Evolutionary conservation across 2,888 invertebrate genomes (phyloP).

Genomic region (Slavum lentiscoides): DNA sequence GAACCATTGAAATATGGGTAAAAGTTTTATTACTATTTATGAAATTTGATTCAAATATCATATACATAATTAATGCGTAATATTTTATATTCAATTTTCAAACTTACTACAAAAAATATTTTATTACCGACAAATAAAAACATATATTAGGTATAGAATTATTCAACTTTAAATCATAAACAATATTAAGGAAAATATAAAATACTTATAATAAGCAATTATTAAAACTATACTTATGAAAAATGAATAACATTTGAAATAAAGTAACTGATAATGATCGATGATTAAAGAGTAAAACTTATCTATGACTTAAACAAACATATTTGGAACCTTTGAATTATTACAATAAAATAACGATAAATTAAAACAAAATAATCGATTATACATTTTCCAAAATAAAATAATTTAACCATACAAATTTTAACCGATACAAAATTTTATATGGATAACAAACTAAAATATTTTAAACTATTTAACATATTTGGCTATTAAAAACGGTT

Average conservation of each 20-base stretch:
- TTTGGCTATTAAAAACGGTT: background rate
- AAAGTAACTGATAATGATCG: background rate
- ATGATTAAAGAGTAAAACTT: conserved; percentile 3
- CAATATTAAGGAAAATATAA: background rate
- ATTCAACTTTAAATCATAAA: background rate
- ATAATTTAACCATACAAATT: background rate
- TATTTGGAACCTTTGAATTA: background rate
- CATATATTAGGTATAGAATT: background rate
- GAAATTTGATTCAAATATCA: too few relatives aligned
- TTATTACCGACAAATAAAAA: conserved; percentile 20
- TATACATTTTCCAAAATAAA: conserved; percentile 1
- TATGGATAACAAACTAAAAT: background rate
- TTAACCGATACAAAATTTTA: background rate
- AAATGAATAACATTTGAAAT: background rate
- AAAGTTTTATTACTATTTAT: too few relatives aligned
- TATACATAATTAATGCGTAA: too few relatives aligned
- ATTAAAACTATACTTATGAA: background rate
- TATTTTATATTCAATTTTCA: too few relatives aligned
- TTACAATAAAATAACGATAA: background rate
- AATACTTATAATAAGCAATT: background rate
- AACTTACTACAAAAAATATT: conserved; percentile 10
- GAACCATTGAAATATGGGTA: too few relatives aligned
- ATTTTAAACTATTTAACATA: background rate
- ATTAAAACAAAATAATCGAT: conserved; percentile 4
- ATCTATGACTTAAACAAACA: background rate